A percentile compares a stretch with the other conserved stretches of the same genome.
These are phyloP conservation scores for Incurvaria masculella DNA, from an alignment of 2,888 invertebrate genomes.

Conservation along the genomic window DNA sequence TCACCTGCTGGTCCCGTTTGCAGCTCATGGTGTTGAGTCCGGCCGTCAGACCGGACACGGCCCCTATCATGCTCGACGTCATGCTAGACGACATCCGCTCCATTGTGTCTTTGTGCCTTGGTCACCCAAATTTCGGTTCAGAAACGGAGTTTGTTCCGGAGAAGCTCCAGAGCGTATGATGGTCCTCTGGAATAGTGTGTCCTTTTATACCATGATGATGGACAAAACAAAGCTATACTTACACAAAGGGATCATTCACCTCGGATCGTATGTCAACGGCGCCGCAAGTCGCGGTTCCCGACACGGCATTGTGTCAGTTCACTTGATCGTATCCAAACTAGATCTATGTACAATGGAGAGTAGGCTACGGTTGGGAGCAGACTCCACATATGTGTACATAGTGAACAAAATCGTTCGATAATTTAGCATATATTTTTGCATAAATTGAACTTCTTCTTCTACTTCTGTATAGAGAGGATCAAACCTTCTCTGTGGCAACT, in stretches of 20 bases:
- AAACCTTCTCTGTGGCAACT: too few relatives aligned
- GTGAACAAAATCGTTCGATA: too few relatives aligned
- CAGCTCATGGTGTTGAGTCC: slow-evolving; percentile 47
- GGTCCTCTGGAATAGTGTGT: slow-evolving; percentile 19
- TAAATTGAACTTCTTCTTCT: too few relatives aligned
- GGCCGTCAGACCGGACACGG: slow-evolving; percentile 43
- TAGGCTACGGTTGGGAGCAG: too few relatives aligned
- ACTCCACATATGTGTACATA: too few relatives aligned
- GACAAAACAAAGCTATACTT: not conserved
- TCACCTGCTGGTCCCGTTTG: slow-evolving; percentile 47
- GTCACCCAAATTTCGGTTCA: not conserved
- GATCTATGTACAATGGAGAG: not conserved
- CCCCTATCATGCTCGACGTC: slow-evolving; percentile 54
- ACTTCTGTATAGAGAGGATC: too few relatives aligned
- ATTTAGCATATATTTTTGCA: too few relatives aligned
- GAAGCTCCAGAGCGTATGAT: slow-evolving; percentile 47
- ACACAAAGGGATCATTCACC: slow-evolving; percentile 31
- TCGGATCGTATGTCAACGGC: slow-evolving; percentile 35
- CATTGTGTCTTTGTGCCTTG: slow-evolving; percentile 21
- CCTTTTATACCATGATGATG: slow-evolving; percentile 33
- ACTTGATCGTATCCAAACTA: slow-evolving; percentile 27
- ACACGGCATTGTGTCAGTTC: slow-evolving; percentile 31
- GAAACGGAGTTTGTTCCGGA: slow-evolving; percentile 27
- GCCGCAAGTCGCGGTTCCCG: slow-evolving; percentile 25
- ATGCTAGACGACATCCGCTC: slow-evolving; percentile 53